Evolutionary conservation across 64 coral and sea anemone species (phyloP).

Genomic region (Actinia equina): DNA sequence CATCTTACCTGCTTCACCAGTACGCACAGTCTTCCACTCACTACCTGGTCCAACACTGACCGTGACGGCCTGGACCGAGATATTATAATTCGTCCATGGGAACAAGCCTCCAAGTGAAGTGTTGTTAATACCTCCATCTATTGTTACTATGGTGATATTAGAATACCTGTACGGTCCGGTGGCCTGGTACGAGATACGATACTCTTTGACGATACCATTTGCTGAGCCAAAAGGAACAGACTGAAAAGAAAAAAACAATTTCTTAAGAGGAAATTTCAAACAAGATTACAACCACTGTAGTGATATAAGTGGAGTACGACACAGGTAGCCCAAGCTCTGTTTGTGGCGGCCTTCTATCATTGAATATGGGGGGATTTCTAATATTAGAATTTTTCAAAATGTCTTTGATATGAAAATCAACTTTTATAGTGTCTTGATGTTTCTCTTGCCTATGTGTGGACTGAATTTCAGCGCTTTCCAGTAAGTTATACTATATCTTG

Average conservation of each 20-base stretch:
- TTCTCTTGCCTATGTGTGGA: too few species aligned
- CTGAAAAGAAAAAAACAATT: conserved; percentile 20
- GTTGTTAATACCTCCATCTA: conserved; percentile 22
- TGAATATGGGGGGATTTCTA: too few species aligned
- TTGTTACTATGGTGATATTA: neutral
- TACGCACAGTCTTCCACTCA: conserved; percentile 39
- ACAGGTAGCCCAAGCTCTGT: too few species aligned
- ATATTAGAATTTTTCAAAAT: too few species aligned
- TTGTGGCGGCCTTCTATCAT: too few species aligned
- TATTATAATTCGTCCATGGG: conserved; percentile 68
- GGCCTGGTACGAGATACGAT: conserved; percentile 47
- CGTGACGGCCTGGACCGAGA: conserved; percentile 66
- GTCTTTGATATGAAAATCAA: too few species aligned
- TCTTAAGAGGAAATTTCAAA: too few species aligned
- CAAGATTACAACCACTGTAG: too few species aligned
- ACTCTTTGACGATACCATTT: conserved; percentile 69
- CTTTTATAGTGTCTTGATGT: too few species aligned
- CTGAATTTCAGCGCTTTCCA: too few species aligned
- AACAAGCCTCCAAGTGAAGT: conserved; percentile 37
- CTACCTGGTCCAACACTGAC: conserved; percentile 58
- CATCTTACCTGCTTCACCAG: conserved; percentile 63
- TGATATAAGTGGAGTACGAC: too few species aligned
- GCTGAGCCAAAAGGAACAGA: conserved; percentile 38
- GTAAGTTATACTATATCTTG: too few species aligned
- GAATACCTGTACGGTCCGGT: conserved; percentile 40